Evolutionary conservation across 2,888 invertebrate genomes (phyloP), one percentile per base, ranked within the genome.

Genomic region (Phyllotreta striolata): DNA sequence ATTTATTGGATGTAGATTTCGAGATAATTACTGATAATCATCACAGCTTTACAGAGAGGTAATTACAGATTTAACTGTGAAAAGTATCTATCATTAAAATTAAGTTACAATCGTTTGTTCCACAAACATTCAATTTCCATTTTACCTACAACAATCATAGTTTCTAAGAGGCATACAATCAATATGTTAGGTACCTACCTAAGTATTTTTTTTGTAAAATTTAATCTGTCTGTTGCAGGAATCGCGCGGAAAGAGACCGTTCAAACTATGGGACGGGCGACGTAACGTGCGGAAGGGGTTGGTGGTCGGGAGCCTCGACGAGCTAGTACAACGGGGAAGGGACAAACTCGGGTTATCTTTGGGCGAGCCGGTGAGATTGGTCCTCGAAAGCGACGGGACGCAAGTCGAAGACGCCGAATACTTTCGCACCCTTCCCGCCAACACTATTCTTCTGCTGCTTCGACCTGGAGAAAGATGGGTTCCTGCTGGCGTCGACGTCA

Each of bases 371-470:
- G 93, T 95, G 79, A 89, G 93, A 77, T 87, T 96, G 82, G 96
- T 96, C 80, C 85, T 96, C 74, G 96, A 96, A 85, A 90, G 91
- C 78, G 97, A 96, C 89, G 97, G 97, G 77, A 96, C 96, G 72
- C 95, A 96, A 85, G 93, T 96, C 55, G 96, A 96, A 81, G 96
- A 96, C 89, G 94, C 95, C 75, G 95, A 95, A 80, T 96, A 96
- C 85, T 96, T 96, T 87, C 90, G 94, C 77, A 95, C 95, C 66
- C 87, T 96, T 77, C 92, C 95, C 68, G 93, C 94, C 82, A 94
- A 95, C 84, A 94, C 95, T 70, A 91, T 95, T 76, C 87, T 95
- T 78, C 87, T 95, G 81, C 85, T 96, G 83, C 87, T 96, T 82
- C 89, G 95, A 80, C 90, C 90, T 77, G 94, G 94, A 72, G 95